These are phyloP conservation scores for Onychomys arenicola DNA, from an alignment of 2,797 vertebrate genomes.

Conservation along the genomic window DNA sequence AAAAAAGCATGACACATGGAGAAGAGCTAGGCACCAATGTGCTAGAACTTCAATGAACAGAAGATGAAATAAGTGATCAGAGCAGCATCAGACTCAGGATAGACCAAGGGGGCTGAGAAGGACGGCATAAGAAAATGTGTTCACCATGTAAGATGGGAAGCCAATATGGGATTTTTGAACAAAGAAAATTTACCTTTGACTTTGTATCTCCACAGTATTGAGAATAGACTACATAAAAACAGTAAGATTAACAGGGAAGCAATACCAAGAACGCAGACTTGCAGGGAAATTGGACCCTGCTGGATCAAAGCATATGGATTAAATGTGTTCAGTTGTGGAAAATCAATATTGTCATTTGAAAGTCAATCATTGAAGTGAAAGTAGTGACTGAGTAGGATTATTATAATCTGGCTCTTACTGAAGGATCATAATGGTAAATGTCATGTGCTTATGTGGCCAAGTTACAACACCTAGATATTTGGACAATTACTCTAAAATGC, in stretches of 20 bases:
- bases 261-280: no score
- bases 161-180: background rate
- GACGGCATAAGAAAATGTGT: rapidly evolving
- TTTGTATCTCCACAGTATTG: background rate
- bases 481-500: background rate
- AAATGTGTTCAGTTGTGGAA: background rate
- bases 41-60: rapidly evolving
- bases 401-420: background rate
- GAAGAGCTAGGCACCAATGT: rapidly evolving
- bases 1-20: no score
- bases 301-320: background rate
- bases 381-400: background rate
- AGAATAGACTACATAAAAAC: background rate
- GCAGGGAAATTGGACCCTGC: background rate
- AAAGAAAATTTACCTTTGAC: background rate
- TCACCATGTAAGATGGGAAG: background rate
- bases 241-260: no score
- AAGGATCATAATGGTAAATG: no score
- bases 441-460: background rate
- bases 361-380: background rate
- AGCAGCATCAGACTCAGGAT: rapidly evolving
- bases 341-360: background rate
- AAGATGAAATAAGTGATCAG: rapidly evolving
- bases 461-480: background rate
- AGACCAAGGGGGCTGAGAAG: no score